These are phyloP conservation scores for Uropsilus gracilis DNA, from an alignment of 2,113 vertebrate species.

Conservation along the genomic window DNA sequence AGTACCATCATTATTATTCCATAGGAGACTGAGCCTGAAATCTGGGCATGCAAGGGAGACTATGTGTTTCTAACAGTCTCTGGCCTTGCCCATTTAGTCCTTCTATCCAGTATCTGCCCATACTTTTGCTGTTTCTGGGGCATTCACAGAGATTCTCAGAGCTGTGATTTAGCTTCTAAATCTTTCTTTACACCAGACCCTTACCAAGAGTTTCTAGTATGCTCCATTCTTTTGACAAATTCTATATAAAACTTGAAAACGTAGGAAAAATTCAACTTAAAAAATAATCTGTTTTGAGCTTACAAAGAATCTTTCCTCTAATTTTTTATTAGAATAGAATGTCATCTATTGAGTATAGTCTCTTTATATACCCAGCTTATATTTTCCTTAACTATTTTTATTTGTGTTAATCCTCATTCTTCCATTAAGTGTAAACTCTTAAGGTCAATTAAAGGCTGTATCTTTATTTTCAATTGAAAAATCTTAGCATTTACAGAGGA, in stretches of 20 bases:
- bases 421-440: background rate
- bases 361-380: background rate
- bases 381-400: conserved; percentile 3
- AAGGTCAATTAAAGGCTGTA: background rate
- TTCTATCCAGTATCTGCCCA: background rate
- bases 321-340: background rate
- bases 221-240: background rate
- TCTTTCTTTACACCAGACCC: background rate
- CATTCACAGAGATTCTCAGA: rapidly evolving
- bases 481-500: background rate
- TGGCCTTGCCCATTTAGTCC: background rate
- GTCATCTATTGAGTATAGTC: background rate
- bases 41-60: background rate
- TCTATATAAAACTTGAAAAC: background rate
- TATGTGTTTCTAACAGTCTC: background rate
- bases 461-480: background rate
- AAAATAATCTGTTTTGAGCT: background rate
- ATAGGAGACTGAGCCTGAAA: background rate
- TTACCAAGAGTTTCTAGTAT: background rate
- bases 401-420: background rate
- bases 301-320: background rate
- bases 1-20: background rate
- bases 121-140: background rate
- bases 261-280: background rate
- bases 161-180: background rate